Base-by-base conservation (phyloP, 2,797 vertebrate species). In the Coregonus suidteri region DNA sequence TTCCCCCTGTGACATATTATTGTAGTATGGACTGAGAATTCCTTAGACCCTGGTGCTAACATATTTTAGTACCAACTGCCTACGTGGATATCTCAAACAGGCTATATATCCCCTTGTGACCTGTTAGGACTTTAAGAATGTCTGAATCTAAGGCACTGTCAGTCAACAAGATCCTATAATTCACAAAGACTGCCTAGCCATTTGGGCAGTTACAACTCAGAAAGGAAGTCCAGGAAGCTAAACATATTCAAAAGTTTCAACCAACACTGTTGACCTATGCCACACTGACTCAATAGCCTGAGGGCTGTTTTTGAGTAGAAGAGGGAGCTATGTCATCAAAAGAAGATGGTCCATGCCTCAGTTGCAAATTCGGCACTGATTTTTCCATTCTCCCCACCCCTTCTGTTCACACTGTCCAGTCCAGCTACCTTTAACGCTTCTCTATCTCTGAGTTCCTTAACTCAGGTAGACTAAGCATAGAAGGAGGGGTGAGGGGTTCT, bases 391-490 rank as follows among this genome's bases (percentile, higher is more conserved):
- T 47, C 41, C 41, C 41, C 41, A 47, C 41, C 41, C 9, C 47
- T 74, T 51, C 75, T 62, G 84, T 79, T 71, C n/a, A 64, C 2
- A 65, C 66, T 84, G 75, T 78, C 75, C 80, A 82, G 86, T 87
- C 79, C 72, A 73, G 51, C 81, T 76, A 74, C 18, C 83, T 64
- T 72, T 82, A 79, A 74, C 73, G 80, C 70, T 83, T 88, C 85
- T 14, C 13, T 75, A 77, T 82, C 84, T 77, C n/a, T 3, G n/a
- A 62, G n/a, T 62, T 18, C 56, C n/a, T 7, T n/a, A 20, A 47
- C 41, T 47, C 2, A 79, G 85, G 85, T 79, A 76, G 88, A 73
- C 83, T 83, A 90, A 88, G 90, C 82, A 76, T 74, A 52, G 84
- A 80, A 83, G 1, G 56, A 81, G 75, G 86, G 85, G 37, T 5